A percentile compares a stretch with the other conserved stretches of the same genome.
phyloP scores from a whole-genome alignment of 2,888 invertebrate genomes.

The Atethmia centrago region DNA sequence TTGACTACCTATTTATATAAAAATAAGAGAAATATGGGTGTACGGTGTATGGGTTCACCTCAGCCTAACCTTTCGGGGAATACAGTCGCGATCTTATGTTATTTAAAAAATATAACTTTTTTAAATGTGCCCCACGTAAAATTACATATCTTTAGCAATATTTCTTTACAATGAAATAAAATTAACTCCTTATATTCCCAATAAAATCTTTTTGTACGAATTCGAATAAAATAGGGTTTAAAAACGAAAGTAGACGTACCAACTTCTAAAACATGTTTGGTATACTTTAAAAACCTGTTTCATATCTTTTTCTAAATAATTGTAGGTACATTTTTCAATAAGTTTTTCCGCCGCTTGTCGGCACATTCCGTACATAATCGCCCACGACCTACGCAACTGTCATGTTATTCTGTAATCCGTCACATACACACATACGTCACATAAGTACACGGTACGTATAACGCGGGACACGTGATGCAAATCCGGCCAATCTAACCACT shows the following conservation, averaged over 20 bases:
- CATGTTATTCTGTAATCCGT: constrained; percentile 44
- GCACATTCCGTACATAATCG: constrained; percentile 9
- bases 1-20: not conserved
- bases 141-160: not conserved
- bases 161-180: not conserved
- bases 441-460: constrained; percentile 27
- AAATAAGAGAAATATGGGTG: not conserved
- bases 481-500: constrained; percentile 61
- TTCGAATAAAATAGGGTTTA: too few species aligned
- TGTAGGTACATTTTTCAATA: too few species aligned
- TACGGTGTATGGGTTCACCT: not conserved
- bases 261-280: too few species aligned
- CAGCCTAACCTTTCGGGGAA: not conserved
- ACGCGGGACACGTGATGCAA: constrained; percentile 52
- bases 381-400: constrained; percentile 48
- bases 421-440: constrained; percentile 13
- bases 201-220: too few species aligned
- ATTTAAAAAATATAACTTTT: not conserved
- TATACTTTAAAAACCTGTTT: too few species aligned
- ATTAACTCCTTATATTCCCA: too few species aligned
- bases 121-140: too few species aligned
- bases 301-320: not conserved
- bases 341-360: constrained; percentile 1
- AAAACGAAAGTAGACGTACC: too few species aligned
- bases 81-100: not conserved